Conservation (phyloP, 2,888 invertebrate genomes). For the Thymelicus acteon region DNA sequence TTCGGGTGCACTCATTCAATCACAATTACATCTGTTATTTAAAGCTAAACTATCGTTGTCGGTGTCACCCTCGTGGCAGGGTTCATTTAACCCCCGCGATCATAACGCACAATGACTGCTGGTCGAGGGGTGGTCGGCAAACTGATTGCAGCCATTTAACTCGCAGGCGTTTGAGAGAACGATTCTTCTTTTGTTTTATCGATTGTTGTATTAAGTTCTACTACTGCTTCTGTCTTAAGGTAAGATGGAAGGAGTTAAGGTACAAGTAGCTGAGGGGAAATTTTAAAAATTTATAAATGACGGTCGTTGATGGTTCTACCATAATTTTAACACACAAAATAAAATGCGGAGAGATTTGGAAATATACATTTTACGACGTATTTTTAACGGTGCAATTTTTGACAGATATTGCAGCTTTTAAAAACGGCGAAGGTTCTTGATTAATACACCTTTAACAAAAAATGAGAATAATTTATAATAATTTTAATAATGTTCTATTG, state of each 20-base stretch:
- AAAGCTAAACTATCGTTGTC: conserved; percentile 56
- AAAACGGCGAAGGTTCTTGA: too few species aligned
- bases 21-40: conserved; percentile 77
- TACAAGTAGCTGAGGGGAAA: too few species aligned
- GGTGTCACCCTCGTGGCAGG: conserved; percentile 49
- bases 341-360: too few species aligned
- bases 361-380: too few species aligned
- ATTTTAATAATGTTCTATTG: neutral
- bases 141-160: conserved; percentile 55
- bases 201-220: neutral
- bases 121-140: conserved; percentile 51
- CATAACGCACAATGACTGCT: conserved; percentile 53
- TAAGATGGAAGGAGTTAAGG: too few species aligned
- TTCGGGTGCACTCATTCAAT: conserved; percentile 61
- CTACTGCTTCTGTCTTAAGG: neutral
- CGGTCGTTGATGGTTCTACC: too few species aligned
- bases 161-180: conserved; percentile 44
- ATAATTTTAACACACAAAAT: too few species aligned
- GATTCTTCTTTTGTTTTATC: conserved; percentile 31
- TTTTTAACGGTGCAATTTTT: too few species aligned
- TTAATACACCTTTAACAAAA: neutral
- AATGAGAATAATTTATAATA: neutral
- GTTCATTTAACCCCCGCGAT: conserved; percentile 57
- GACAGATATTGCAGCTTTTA: too few species aligned
- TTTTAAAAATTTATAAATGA: too few species aligned